phyloP scores from a whole-genome alignment of 1,140 invertebrate species.

The Temnothorax curvispinosus region DNA sequence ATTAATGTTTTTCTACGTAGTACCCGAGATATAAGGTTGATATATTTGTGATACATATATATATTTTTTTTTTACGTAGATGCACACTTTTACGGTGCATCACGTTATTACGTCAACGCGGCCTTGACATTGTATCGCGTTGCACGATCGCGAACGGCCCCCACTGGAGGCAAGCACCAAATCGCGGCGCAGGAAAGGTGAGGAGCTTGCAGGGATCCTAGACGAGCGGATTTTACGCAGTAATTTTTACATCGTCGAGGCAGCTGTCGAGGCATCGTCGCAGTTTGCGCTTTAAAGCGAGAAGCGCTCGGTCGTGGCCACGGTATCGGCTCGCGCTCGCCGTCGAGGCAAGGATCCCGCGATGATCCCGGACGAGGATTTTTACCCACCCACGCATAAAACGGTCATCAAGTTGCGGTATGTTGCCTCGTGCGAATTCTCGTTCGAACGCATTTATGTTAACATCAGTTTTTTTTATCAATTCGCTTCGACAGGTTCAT shows the following conservation, averaged over 20 bases:
- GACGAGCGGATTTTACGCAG: conserved; percentile 78
- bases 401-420: conserved; percentile 80
- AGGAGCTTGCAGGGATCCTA: conserved; percentile 62
- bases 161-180: conserved; percentile 53
- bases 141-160: conserved; percentile 13
- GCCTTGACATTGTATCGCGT: conserved; percentile 66
- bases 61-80: too few relatives aligned
- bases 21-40: not conserved
- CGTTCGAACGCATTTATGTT: not conserved
- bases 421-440: conserved; percentile 32
- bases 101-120: conserved; percentile 50
- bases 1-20: not conserved
- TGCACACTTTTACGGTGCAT: not conserved
- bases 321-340: not conserved
- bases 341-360: not conserved
- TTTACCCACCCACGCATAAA: conserved; percentile 80
- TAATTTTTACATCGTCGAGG: conserved; percentile 78
- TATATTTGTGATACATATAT: too few relatives aligned
- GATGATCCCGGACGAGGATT: conserved; percentile 78
- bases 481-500: not conserved
- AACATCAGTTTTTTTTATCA: not conserved
- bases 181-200: conserved; percentile 63
- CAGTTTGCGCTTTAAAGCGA: conserved; percentile 11
- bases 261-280: conserved; percentile 34
- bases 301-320: not conserved